These are phyloP conservation scores for Idris sp. DNA, from an alignment of 1,140 invertebrate species.

Conservation along the genomic window DNA sequence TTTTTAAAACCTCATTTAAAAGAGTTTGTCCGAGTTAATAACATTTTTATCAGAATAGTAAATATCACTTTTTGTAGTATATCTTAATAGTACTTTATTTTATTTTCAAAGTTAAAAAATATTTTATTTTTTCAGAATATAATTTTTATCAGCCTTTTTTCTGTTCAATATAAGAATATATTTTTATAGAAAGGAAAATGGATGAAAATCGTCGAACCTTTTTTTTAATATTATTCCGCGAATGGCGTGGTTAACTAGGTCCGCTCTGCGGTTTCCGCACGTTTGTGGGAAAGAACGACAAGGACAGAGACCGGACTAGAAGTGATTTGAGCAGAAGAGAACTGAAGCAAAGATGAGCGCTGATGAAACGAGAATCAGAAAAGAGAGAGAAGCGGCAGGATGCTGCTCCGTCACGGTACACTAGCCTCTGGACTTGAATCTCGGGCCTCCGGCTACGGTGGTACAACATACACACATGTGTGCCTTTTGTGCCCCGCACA, in stretches of 20 bases:
- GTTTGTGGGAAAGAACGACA: conserved; percentile 53
- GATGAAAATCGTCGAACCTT: conserved; percentile 37
- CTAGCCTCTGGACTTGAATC: conserved; percentile 75
- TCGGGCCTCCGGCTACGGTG: conserved; percentile 69
- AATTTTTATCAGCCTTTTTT: too few species aligned
- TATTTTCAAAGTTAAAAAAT: too few species aligned
- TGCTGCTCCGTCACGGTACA: conserved; percentile 75
- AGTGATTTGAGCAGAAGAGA: conserved; percentile 55
- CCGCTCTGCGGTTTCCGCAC: conserved; percentile 68
- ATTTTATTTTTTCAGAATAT: too few species aligned
- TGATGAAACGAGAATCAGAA: conserved; percentile 64
- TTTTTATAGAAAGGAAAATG: too few species aligned
- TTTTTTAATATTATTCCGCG: conserved; percentile 68
- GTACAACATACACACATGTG: conserved; percentile 31
- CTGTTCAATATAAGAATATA: too few species aligned
- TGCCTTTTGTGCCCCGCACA: conserved; percentile 33
- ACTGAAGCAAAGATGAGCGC: conserved; percentile 51
- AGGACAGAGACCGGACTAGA: conserved; percentile 30
- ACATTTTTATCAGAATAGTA: conserved; percentile 33
- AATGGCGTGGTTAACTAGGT: conserved; percentile 68
- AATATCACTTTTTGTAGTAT: too few species aligned
- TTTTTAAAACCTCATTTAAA: conserved; percentile 50
- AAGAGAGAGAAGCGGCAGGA: conserved; percentile 63
- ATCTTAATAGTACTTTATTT: too few species aligned
- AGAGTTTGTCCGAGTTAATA: conserved; percentile 32